Evolutionary conservation across 2,797 vertebrate genomes (phyloP), one percentile per base, ranked within the genome.

Genomic region (Fistularia commersonii): DNA sequence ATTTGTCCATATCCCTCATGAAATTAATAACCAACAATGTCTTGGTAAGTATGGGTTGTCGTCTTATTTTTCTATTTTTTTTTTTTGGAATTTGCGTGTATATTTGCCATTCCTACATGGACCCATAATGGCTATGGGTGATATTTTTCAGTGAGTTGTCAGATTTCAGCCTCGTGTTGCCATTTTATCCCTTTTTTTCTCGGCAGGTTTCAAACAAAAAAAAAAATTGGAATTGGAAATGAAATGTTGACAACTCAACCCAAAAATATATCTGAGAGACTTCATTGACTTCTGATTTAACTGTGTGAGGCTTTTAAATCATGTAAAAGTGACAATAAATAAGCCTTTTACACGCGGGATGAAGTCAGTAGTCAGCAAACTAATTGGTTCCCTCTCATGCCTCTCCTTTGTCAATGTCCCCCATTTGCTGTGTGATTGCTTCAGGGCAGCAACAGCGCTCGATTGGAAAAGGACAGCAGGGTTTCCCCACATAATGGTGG

Each of bases 121-220:
- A 83, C 90, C 90, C 90, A 92, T 92, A 86, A 87, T 74, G 69
- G 81, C 77, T 90, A 91, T 92, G 90, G 89, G 90, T 81, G 76
- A 92, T 92, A 92, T 92, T 92, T 92, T 92, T 92, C 86, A 81
- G 89, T 90, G 91, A 88, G 91, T 92, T 92, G 91, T 92, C 91
- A 92, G 88, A 90, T 92, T 92, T 92, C 90, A 80, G 55, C 62
- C 67, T 54, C 1, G 39, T 12, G 61, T 57, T 69, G 58, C 60
- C 45, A 62, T 70, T 79, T 66, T 63, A 51, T 51, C 44, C 58
- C 44, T 11, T 35, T 45, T 47, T 45, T 47, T 23, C 3, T 46
- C 48, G 74, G 74, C 78, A 68, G 65, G 70, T 56, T 47, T 63
- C 45, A 7, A 55, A 8, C 39, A 8, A 46, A 11, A 11, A 8